phyloP scores from a whole-genome alignment of 1,140 invertebrate species.

The Condylostylus longicornis region DNA sequence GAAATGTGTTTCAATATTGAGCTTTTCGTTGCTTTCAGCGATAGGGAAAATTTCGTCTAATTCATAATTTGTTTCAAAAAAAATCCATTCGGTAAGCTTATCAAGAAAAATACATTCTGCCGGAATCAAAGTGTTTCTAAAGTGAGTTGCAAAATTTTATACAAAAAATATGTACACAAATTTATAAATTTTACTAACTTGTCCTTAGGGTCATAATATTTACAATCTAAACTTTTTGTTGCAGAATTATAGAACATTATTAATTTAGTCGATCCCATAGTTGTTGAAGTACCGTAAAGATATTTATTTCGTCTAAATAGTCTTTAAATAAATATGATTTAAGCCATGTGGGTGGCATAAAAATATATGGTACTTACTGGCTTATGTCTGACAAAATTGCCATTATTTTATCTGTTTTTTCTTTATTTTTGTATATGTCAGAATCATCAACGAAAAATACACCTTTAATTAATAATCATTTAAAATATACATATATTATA shows the following conservation, averaged over 20 bases:
- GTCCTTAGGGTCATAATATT: background rate
- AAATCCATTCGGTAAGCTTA: constrained; percentile 24
- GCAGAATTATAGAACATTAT: background rate
- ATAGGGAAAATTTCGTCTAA: constrained; percentile 26
- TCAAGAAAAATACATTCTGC: constrained; percentile 26
- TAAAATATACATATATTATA: constrained; percentile 1
- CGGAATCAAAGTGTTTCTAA: constrained; percentile 20
- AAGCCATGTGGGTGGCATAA: background rate
- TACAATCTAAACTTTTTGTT: background rate
- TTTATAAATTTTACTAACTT: constrained; percentile 1
- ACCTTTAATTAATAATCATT: constrained; percentile 10
- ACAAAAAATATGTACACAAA: background rate
- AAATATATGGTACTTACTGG: constrained; percentile 16
- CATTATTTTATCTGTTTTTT: too few relatives aligned
- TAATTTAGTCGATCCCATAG: background rate
- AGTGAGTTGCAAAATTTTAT: constrained; percentile 7
- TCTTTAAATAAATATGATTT: too few relatives aligned
- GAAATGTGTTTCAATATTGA: constrained; percentile 29
- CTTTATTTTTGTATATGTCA: too few relatives aligned
- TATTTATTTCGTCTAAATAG: background rate
- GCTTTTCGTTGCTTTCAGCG: constrained; percentile 12
- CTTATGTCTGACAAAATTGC: constrained; percentile 12
- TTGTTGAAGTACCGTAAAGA: background rate
- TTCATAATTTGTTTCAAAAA: constrained; percentile 25
- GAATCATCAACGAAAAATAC: constrained; percentile 23